phyloP scores from a whole-genome alignment of 2,888 invertebrate species.

The Zygothrica quintamaculata region DNA sequence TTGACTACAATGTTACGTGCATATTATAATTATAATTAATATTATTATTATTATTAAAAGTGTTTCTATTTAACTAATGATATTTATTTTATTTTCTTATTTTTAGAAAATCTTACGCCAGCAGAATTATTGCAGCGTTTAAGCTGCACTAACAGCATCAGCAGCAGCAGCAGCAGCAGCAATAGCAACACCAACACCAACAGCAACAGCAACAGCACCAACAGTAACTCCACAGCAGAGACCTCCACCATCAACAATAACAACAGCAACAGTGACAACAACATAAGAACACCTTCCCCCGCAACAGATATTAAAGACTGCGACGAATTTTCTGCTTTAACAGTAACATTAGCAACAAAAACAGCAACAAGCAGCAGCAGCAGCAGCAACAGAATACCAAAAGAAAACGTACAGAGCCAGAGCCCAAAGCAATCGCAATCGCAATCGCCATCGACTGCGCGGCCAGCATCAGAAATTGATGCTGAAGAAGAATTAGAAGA shows the following conservation, averaged over 20 bases:
- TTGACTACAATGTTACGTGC: background rate
- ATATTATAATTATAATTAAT: background rate
- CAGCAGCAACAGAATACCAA: constrained; percentile 68
- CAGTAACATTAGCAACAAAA: constrained; percentile 32
- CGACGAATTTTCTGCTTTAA: constrained; percentile 46
- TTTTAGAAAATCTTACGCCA: constrained; percentile 68
- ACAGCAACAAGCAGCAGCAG: constrained; percentile 39
- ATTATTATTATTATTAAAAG: constrained; percentile 1
- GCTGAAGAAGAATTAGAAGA: constrained; percentile 1
- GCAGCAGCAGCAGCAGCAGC: constrained; percentile 21
- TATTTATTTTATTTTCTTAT: constrained; percentile 30
- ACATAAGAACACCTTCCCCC: constrained; percentile 47
- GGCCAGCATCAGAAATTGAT: constrained; percentile 19
- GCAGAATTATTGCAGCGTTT: constrained; percentile 70
- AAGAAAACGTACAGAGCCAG: constrained; percentile 45
- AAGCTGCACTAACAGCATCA: constrained; percentile 41
- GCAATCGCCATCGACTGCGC: constrained; percentile 39
- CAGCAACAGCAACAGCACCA: constrained; percentile 37
- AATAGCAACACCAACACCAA: constrained; percentile 6
- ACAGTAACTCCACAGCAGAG: constrained; percentile 54
- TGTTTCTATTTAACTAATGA: constrained; percentile 7
- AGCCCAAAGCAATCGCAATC: constrained; percentile 44
- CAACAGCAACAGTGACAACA: constrained; percentile 36
- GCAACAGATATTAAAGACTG: constrained; percentile 76
- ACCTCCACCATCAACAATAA: constrained; percentile 24